A percentile compares a stretch with the other conserved stretches of the same genome.
Conservation (phyloP, 2,113 vertebrate genomes). For the Epinephelus fuscoguttatus region DNA sequence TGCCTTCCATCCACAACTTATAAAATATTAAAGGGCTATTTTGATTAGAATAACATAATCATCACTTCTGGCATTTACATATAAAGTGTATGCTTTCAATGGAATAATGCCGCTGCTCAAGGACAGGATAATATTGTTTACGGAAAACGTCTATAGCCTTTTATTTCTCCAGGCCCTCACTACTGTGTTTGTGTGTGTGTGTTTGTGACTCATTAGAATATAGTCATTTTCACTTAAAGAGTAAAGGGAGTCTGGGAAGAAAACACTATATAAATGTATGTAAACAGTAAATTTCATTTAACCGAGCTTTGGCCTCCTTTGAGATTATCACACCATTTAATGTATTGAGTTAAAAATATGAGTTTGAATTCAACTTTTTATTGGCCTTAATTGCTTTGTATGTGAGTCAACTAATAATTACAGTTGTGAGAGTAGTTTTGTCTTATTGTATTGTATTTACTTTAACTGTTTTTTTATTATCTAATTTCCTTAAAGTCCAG, state of each 20-base stretch:
- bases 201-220: constrained; percentile 34
- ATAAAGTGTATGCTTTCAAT: constrained; percentile 76
- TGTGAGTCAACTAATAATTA: not conserved
- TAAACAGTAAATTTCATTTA: not conserved
- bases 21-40: constrained; percentile 80
- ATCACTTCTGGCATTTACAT: constrained; percentile 81
- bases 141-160: constrained; percentile 51
- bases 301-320: not conserved
- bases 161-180: constrained; percentile 40
- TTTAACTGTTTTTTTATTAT: not conserved
- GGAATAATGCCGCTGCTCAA: constrained; percentile 71
- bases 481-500: not conserved
- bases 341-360: not conserved
- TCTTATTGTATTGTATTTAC: not conserved
- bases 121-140: constrained; percentile 72
- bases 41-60: constrained; percentile 78
- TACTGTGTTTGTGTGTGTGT: constrained; percentile 1
- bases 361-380: not conserved
- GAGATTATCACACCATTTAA: not conserved
- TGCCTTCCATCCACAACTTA: constrained; percentile 65
- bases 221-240: constrained; percentile 32
- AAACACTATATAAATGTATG: not conserved
- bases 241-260: constrained; percentile 5
- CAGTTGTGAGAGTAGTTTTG: not conserved
- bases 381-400: not conserved